A percentile compares a stretch with the other conserved stretches of the same genome.
Conservation (phyloP, 2,888 invertebrate species). For the Hypomecis atomaria region DNA sequence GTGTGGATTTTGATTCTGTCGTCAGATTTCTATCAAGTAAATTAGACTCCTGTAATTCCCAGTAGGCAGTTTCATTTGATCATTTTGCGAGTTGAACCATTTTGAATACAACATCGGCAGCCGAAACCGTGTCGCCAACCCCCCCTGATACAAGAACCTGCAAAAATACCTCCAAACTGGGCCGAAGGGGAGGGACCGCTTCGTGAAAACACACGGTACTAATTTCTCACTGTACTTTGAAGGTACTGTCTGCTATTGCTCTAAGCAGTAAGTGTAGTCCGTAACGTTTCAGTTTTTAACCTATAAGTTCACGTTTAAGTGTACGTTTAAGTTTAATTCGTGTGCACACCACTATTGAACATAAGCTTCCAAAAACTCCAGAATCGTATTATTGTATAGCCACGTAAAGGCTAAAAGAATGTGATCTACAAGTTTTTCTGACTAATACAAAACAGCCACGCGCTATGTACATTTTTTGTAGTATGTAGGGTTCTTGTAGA, state of each 20-base stretch:
- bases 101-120: constrained; percentile 14
- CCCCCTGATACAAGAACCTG: constrained; percentile 35
- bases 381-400: no score
- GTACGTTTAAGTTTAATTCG: not conserved
- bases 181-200: constrained; percentile 49
- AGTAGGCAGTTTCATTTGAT: not conserved
- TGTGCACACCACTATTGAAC: no score
- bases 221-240: not conserved
- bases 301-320: not conserved
- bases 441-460: no score
- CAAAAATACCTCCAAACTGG: constrained; percentile 68
- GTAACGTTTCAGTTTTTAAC: no score
- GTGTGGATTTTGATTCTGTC: no score
- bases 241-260: not conserved
- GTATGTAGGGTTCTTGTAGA: no score
- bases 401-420: no score
- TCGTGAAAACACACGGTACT: constrained; percentile 5
- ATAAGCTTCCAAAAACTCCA: no score
- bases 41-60: not conserved
- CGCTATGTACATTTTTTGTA: no score
- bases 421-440: no score
- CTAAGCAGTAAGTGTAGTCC: not conserved
- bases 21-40: no score
- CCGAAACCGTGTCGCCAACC: constrained; percentile 32
- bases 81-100: constrained; percentile 10